Conservation (phyloP, 1,140 invertebrate genomes). For the Panulirus ornatus region DNA sequence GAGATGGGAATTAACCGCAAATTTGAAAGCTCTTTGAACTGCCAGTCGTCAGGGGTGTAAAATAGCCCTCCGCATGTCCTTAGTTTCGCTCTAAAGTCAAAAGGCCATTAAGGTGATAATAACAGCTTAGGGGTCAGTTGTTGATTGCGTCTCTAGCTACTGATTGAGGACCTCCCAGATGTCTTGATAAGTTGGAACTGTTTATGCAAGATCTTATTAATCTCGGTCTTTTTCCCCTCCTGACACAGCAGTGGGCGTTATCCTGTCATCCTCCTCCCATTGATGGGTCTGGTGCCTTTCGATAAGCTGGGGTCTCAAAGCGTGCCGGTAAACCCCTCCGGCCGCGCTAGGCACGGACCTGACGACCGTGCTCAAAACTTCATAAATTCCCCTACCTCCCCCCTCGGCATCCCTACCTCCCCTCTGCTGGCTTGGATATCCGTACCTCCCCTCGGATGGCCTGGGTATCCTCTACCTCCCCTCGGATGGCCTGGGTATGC, state of each 20-base stretch:
- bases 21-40: neutral
- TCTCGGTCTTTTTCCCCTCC: neutral
- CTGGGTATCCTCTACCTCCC: no score
- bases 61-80: neutral
- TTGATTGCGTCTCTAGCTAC: neutral
- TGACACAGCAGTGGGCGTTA: slow-evolving; percentile 13
- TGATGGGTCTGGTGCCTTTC: no score
- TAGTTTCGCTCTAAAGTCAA: neutral
- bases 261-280: neutral
- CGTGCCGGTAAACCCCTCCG: no score
- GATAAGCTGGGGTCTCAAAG: no score
- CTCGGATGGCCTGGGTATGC: no score
- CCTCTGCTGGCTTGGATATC: no score
- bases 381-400: no score
- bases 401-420: no score
- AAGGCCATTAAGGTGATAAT: neutral
- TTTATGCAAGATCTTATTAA: slow-evolving; percentile 18
- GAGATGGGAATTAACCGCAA: neutral
- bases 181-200: neutral
- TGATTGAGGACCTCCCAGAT: neutral
- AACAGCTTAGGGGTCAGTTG: neutral
- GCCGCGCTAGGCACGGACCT: no score
- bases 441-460: no score
- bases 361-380: no score
- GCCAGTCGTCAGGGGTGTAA: neutral